Conservation (phyloP, 2,113 vertebrate species). For the Etheostoma spectabile region DNA sequence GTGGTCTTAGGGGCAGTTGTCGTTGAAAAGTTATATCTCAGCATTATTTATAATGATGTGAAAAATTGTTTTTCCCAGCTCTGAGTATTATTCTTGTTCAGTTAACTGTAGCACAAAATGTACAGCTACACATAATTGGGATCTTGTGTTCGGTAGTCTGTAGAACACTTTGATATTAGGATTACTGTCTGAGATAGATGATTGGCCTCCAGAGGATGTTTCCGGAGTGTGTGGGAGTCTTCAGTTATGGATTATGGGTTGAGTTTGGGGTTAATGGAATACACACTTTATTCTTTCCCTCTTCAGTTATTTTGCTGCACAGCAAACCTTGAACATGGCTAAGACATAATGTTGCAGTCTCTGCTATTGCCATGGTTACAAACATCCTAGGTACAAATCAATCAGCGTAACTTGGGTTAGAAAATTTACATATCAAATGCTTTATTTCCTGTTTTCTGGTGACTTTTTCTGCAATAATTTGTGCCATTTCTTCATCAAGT, state of each 20-base stretch:
- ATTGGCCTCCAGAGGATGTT: slow-evolving; percentile 22
- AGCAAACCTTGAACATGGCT: background rate
- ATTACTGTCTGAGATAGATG: slow-evolving; percentile 20
- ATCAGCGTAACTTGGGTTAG: too few relatives aligned
- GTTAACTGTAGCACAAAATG: slow-evolving; percentile 21
- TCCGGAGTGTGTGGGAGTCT: slow-evolving; percentile 9
- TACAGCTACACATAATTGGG: background rate
- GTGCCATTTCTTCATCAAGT: too few relatives aligned
- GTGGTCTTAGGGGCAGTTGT: background rate
- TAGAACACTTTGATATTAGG: background rate
- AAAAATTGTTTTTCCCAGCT: slow-evolving; percentile 19
- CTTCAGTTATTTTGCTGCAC: background rate
- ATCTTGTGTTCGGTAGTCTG: background rate
- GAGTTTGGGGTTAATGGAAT: background rate
- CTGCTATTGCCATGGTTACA: background rate
- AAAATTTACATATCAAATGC: too few relatives aligned
- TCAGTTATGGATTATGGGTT: slow-evolving; percentile 6
- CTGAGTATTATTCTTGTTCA: slow-evolving; percentile 6
- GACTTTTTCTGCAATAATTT: too few relatives aligned
- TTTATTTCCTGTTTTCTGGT: too few relatives aligned
- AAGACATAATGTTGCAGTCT: background rate
- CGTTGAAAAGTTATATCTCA: slow-evolving; percentile 37
- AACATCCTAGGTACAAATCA: background rate
- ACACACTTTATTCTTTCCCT: background rate
- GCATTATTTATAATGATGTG: slow-evolving; percentile 42